Evolutionary conservation across 2,113 vertebrate genomes (phyloP).

Genomic region (Ophiodon elongatus): DNA sequence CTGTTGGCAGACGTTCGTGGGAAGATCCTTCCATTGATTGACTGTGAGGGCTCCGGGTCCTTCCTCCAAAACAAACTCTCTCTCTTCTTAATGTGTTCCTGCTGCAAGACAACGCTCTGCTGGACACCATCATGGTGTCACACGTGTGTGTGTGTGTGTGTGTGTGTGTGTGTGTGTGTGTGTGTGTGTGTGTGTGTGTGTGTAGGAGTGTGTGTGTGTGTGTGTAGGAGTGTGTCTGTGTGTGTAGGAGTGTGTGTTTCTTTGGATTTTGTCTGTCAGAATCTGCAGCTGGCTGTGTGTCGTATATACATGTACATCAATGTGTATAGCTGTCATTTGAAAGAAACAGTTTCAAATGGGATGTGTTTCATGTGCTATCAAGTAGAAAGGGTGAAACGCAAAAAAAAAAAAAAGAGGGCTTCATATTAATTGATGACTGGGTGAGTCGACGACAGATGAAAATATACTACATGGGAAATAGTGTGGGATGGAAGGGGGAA

Average conservation of each 20-base stretch:
- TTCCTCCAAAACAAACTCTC: constrained; percentile 82
- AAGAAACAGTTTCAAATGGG: not conserved
- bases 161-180: not conserved
- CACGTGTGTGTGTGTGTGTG: not conserved
- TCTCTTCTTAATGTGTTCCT: constrained; percentile 90
- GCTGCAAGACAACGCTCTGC: constrained; percentile 90
- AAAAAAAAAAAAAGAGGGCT: not conserved
- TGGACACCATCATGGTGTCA: constrained; percentile 87
- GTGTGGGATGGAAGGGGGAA: not conserved
- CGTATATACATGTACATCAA: not conserved
- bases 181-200: not conserved
- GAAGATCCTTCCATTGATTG: constrained; percentile 86
- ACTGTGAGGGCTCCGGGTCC: constrained; percentile 83
- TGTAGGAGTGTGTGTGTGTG: too few relatives aligned
- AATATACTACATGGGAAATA: not conserved
- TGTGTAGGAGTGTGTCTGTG: too few relatives aligned
- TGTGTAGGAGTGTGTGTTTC: not conserved
- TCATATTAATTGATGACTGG: not conserved
- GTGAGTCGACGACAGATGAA: not conserved
- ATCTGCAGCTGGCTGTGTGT: not conserved
- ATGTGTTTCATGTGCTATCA: not conserved
- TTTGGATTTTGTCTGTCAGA: not conserved
- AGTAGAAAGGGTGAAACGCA: not conserved
- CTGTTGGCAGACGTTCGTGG: constrained; percentile 84
- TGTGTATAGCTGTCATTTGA: not conserved